Evolutionary conservation across 2,113 vertebrate genomes (phyloP).

Genomic region (Petroica traversi): DNA sequence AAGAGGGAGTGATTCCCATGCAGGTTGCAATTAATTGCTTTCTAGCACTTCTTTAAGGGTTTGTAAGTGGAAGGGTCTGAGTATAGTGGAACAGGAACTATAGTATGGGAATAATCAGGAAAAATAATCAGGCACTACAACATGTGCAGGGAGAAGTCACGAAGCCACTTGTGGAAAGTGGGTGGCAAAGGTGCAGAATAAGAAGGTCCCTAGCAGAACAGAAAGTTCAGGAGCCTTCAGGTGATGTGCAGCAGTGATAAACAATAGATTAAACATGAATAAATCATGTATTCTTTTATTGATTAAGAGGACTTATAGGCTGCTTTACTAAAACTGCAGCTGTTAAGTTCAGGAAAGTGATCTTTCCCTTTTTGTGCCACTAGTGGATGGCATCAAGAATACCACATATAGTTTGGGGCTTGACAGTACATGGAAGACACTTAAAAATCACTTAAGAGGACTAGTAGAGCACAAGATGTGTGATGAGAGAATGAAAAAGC

Average conservation of each 20-base stretch:
- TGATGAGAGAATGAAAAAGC: background rate
- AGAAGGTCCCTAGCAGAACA: background rate
- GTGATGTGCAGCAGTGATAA: background rate
- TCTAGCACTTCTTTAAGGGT: background rate
- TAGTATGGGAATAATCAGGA: background rate
- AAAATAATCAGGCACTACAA: background rate
- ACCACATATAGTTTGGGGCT: background rate
- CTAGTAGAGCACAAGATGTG: too few relatives aligned
- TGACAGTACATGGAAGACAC: background rate
- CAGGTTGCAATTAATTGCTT: background rate
- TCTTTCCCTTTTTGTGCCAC: background rate
- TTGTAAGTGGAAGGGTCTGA: background rate
- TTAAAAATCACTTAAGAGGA: background rate
- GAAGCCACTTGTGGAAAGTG: background rate
- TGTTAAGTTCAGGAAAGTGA: background rate
- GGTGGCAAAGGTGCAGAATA: background rate
- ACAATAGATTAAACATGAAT: background rate
- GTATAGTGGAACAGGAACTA: background rate
- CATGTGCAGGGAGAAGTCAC: background rate
- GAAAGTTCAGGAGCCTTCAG: background rate
- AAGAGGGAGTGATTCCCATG: background rate
- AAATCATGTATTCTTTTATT: background rate
- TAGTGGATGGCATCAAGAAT: background rate
- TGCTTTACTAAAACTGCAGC: background rate
- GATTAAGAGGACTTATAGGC: background rate